Base-by-base conservation (phyloP, 2,888 invertebrate species). In the Caenorhabditis wallacei region DNA sequence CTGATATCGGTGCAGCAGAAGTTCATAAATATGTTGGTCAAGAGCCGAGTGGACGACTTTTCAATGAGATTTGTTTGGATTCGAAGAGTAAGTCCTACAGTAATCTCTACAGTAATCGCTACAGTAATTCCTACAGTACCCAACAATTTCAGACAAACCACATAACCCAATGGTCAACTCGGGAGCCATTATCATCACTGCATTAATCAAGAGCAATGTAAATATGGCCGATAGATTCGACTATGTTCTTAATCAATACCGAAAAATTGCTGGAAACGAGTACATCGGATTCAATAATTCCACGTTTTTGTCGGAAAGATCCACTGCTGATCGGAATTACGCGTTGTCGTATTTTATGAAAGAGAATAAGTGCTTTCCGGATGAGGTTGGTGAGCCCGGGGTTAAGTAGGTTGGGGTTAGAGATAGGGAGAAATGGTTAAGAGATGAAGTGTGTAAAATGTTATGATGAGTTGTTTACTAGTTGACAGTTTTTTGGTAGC, bases 111-210 rank as follows among this genome's bases (percentile, higher is more conserved):
- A n/a, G n/a, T 13, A 40, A 40, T 40, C 40, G 13, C 10, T 13
- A 35, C 16, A 13, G 16, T n/a, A n/a, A n/a, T n/a, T n/a, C n/a
- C n/a, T n/a, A n/a, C n/a, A n/a, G n/a, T 13, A 40, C 4, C 11
- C 40, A 16, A 5, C 2, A 35, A 2, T 2, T 2, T 30, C 93
- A 97, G 97, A 96, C 93, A 97, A 97, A 92, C 98, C 98, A 0
- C 98, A 98, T 93, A 98, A 98, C 93, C 98, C 98, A 0, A 97
- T 98, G 97, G 97, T 98, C 85, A 98, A 98, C 93, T 96, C 98
- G 13, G 98, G 98, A 22, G 97, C 98, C 51, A 97, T 98, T 89
- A 94, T 98, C 78, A 94, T 96, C 3, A 96, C 96, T 91, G 95
- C 97, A 0, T 93, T 98, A 16, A 87, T 93, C 20, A 92, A 92